These are phyloP conservation scores for Cheilinus undulatus DNA, from an alignment of 2,113 vertebrate species.

Conservation along the genomic window DNA sequence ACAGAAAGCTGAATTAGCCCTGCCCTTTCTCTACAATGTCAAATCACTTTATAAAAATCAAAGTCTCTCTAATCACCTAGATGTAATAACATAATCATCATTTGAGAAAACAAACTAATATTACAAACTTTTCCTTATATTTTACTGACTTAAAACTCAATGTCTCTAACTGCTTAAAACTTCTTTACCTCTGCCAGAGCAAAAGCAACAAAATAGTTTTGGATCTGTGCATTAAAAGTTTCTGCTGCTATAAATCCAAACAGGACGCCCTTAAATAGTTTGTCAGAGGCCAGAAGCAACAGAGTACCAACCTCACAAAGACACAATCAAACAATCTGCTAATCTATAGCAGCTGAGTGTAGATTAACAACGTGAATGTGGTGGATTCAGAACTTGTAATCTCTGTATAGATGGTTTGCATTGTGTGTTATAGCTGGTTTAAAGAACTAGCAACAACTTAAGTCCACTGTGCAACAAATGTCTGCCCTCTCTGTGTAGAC, in stretches of 20 bases:
- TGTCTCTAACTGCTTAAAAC: too few relatives aligned
- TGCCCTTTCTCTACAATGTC: too few relatives aligned
- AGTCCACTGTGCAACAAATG: neutral
- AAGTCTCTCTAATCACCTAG: too few relatives aligned
- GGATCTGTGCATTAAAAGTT: neutral
- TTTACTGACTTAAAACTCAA: too few relatives aligned
- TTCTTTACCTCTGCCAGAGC: too few relatives aligned
- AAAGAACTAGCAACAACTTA: neutral
- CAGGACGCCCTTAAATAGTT: neutral
- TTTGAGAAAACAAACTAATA: too few relatives aligned
- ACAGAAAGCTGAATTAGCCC: too few relatives aligned
- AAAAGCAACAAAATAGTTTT: slow-evolving; percentile 36
- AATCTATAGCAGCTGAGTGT: slow-evolving; percentile 53
- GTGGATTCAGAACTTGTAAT: slow-evolving; percentile 4
- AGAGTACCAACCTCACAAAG: slow-evolving; percentile 28
- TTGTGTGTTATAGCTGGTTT: neutral
- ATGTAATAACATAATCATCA: too few relatives aligned
- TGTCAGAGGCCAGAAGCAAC: slow-evolving; percentile 9
- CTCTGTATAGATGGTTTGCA: neutral
- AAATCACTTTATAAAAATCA: too few relatives aligned
- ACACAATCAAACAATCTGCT: slow-evolving; percentile 49
- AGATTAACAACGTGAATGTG: slow-evolving; percentile 22
- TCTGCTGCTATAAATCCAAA: slow-evolving; percentile 12
- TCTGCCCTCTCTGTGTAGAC: neutral
- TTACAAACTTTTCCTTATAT: too few relatives aligned